phyloP scores from a whole-genome alignment of 2,888 invertebrate species.

The Smittia sp. region DNA sequence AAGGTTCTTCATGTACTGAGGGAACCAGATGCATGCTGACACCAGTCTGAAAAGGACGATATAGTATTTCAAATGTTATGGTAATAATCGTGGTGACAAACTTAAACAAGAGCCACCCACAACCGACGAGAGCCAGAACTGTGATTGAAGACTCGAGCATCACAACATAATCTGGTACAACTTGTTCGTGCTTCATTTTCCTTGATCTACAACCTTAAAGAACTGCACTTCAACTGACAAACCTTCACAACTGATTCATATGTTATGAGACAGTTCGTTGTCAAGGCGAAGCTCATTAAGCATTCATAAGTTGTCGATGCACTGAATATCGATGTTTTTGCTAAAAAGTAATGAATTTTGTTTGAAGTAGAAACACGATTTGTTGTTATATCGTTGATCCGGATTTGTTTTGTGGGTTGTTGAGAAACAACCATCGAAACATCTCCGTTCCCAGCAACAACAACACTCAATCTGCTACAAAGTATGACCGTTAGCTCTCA shows the following conservation, averaged over 20 bases:
- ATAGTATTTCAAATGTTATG: no score
- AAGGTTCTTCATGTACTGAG: conserved; percentile 18
- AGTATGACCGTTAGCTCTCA: conserved; percentile 96
- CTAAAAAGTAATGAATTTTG: not conserved
- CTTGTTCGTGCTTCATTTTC: conserved; percentile 53
- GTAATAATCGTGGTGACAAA: no score
- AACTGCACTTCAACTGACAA: not conserved
- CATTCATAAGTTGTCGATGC: no score
- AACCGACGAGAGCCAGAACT: conserved; percentile 49
- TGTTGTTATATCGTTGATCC: conserved; percentile 15
- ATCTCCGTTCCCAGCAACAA: conserved; percentile 90
- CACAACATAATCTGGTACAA: conserved; percentile 51
- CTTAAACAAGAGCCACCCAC: conserved; percentile 51
- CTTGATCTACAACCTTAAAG: not conserved
- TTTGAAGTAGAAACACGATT: no score
- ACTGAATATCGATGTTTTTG: no score
- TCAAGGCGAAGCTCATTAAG: conserved; percentile 14
- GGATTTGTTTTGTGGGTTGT: not conserved
- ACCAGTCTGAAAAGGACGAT: not conserved
- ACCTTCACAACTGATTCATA: not conserved
- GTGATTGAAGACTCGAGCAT: conserved; percentile 51
- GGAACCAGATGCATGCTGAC: conserved; percentile 14
- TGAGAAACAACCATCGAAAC: conserved; percentile 68
- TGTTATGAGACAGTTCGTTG: conserved; percentile 20
- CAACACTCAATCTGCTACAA: conserved; percentile 90